Conservation (phyloP, 2,797 vertebrate species). For the Ficedula albicollis region DNA sequence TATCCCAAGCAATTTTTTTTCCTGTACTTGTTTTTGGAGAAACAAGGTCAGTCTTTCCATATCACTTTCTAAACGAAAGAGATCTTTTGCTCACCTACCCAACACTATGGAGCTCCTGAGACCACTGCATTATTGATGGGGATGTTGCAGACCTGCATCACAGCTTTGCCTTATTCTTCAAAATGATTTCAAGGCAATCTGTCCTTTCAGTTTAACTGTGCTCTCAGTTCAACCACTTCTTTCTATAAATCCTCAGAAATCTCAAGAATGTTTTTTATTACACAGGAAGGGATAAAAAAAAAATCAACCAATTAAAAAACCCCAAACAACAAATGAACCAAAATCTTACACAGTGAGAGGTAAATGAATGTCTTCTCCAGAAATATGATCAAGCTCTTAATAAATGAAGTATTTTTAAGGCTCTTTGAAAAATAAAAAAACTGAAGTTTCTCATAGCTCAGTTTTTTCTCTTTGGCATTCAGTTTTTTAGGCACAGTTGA, state of each 20-base stretch:
- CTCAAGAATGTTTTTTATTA: not conserved
- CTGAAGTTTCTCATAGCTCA: accelerated
- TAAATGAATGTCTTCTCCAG: not conserved
- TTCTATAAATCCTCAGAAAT: not conserved
- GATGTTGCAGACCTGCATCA: not conserved
- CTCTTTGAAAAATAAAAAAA: accelerated
- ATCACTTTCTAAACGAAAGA: not conserved
- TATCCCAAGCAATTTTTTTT: not conserved
- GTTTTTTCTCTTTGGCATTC: not conserved
- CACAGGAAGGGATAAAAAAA: not conserved
- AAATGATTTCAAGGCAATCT: not conserved
- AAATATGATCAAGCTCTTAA: not conserved
- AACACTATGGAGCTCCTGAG: not conserved
- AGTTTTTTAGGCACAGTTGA: not conserved
- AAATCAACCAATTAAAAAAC: not conserved
- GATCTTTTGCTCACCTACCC: not conserved
- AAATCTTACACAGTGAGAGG: not conserved
- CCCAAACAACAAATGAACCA: not conserved
- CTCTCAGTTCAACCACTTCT: not conserved
- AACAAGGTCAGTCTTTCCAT: not conserved
- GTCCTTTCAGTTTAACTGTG: not conserved
- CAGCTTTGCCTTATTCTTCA: not conserved
- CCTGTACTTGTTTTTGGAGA: not conserved
- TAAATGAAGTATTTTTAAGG: not conserved
- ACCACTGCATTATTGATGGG: not conserved